These are phyloP conservation scores for Colius striatus DNA, from an alignment of 2,113 vertebrate species.

Conservation along the genomic window DNA sequence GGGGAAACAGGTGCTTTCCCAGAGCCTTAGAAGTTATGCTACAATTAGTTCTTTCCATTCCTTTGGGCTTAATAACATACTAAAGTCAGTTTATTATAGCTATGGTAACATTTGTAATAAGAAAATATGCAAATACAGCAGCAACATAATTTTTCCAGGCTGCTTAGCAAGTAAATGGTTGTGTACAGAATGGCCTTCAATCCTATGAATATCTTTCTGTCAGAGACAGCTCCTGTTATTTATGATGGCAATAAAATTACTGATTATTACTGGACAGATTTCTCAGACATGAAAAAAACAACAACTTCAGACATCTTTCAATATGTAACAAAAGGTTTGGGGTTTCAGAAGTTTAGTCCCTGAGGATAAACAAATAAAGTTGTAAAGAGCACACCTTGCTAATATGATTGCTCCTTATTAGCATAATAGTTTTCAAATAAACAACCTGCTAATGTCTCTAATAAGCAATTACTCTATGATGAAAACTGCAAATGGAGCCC, in stretches of 20 bases:
- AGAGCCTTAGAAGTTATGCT: conserved; percentile 11
- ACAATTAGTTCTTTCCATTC: conserved; percentile 52
- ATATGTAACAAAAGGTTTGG: neutral
- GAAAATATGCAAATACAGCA: conserved; percentile 29
- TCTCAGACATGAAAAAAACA: neutral
- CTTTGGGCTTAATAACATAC: conserved; percentile 22
- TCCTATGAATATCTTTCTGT: neutral
- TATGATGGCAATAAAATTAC: conserved; percentile 3
- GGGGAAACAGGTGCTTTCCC: conserved; percentile 45
- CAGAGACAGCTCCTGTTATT: conserved; percentile 31
- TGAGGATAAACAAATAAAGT: conserved; percentile 52
- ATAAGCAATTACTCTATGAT: conserved; percentile 69
- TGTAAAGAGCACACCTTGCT: conserved; percentile 53
- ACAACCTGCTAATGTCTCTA: conserved; percentile 60
- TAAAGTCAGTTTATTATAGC: conserved; percentile 12
- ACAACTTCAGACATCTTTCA: neutral
- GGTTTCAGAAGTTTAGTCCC: conserved; percentile 18
- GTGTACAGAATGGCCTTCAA: neutral
- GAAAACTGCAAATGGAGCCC: conserved; percentile 39
- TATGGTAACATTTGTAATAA: conserved; percentile 13
- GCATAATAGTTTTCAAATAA: conserved; percentile 70
- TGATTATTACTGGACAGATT: conserved; percentile 34
- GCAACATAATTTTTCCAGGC: conserved; percentile 24
- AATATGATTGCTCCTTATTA: conserved; percentile 65
- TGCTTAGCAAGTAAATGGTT: conserved; percentile 39